phyloP scores from a whole-genome alignment of 1,140 invertebrate species.

The Spodoptera litura region DNA sequence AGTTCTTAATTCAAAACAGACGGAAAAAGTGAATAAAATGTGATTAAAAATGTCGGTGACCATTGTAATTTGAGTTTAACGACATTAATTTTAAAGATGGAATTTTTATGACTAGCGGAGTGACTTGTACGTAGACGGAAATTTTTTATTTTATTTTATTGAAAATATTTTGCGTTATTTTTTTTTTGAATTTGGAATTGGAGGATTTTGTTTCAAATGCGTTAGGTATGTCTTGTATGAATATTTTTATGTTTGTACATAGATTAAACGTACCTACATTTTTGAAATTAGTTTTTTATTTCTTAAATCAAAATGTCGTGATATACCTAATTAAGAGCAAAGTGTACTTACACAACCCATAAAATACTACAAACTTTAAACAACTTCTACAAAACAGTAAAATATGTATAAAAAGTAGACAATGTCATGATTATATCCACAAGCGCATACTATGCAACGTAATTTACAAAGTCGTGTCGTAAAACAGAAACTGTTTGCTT shows the following conservation, averaged over 20 bases:
- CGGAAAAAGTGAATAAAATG: conserved; percentile 48
- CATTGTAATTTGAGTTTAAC: conserved; percentile 49
- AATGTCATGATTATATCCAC: not conserved
- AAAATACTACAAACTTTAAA: not conserved
- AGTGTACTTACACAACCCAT: no score
- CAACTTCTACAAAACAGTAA: conserved; percentile 12
- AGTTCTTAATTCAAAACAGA: conserved; percentile 68
- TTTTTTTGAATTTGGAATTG: no score
- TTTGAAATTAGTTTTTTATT: no score
- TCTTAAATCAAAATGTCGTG: no score
- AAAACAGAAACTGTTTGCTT: conserved; percentile 27
- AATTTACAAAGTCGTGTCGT: conserved; percentile 30
- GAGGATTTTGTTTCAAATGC: no score
- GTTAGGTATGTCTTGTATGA: no score
- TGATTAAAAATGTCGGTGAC: conserved; percentile 47
- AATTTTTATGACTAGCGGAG: conserved; percentile 41
- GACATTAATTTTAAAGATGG: conserved; percentile 32
- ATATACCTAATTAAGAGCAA: no score
- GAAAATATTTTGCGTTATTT: no score
- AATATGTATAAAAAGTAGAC: not conserved
- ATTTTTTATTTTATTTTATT: no score
- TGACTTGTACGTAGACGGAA: no score
- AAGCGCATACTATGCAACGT: not conserved
- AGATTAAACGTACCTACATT: no score
- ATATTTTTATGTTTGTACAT: no score